Percentiles rank a stretch among this genome's conserved stretches.
Evolutionary conservation across 2,113 vertebrate species (phyloP).

Genomic region (Gobiocypris rarus): DNA sequence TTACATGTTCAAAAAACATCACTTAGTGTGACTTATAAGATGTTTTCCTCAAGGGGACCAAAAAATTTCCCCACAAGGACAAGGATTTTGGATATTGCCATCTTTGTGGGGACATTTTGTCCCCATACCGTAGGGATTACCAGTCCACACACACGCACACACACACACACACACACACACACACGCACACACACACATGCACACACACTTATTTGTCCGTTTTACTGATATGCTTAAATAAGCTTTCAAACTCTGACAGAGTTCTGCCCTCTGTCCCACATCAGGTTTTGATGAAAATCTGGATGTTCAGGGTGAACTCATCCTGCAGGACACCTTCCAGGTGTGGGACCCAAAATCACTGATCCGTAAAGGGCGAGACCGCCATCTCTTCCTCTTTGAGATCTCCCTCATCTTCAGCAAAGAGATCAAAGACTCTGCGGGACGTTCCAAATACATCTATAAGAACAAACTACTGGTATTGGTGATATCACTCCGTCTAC

Average conservation of each 20-base stretch:
- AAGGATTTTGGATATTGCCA: too few relatives aligned
- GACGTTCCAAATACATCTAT: conserved; percentile 98
- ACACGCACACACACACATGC: too few relatives aligned
- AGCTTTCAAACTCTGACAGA: not conserved
- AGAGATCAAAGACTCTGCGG: conserved; percentile 97
- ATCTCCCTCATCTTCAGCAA: conserved; percentile 98
- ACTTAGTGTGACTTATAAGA: too few relatives aligned
- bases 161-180: too few relatives aligned
- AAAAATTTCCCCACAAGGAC: too few relatives aligned
- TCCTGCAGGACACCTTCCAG: conserved; percentile 98
- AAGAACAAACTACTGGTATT: conserved; percentile 97
- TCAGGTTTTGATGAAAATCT: conserved; percentile 96
- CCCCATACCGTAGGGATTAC: too few relatives aligned
- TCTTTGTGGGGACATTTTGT: too few relatives aligned
- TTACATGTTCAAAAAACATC: too few relatives aligned
- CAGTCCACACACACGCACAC: too few relatives aligned
- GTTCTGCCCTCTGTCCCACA: not conserved
- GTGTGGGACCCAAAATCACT: conserved; percentile 99
- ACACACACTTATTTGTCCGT: not conserved
- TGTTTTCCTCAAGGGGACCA: too few relatives aligned
- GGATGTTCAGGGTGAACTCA: conserved; percentile 95
- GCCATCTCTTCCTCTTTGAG: conserved; percentile 98
- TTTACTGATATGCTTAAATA: not conserved
- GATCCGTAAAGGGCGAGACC: conserved; percentile 96
- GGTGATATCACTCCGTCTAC: not conserved